phyloP scores from a whole-genome alignment of 2,888 invertebrate species.

The Synergus japonicus region DNA sequence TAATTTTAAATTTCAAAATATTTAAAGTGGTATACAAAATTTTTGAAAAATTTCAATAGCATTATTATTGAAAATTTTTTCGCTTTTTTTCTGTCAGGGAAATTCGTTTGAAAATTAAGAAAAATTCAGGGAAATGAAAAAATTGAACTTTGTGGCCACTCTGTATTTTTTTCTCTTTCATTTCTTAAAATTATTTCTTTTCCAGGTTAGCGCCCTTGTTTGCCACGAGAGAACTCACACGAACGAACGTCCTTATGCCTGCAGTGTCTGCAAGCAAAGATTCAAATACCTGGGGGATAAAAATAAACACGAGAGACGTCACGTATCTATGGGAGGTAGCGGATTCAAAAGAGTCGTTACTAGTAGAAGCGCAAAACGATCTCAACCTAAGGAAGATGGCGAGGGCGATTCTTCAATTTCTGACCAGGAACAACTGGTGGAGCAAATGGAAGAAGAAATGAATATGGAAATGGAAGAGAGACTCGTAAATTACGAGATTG shows the following conservation, averaged over 20 bases:
- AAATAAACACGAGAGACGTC: conserved; percentile 74
- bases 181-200: background rate
- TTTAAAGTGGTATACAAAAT: too few species aligned
- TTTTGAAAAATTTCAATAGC: too few species aligned
- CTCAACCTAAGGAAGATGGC: conserved; percentile 51
- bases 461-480: conserved; percentile 42
- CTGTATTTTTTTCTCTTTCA: too few species aligned
- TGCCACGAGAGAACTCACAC: conserved; percentile 76
- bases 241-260: conserved; percentile 74
- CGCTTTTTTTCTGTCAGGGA: too few species aligned
- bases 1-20: too few species aligned
- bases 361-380: conserved; percentile 67
- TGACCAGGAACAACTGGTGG: conserved; percentile 62
- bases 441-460: conserved; percentile 51
- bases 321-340: conserved; percentile 74
- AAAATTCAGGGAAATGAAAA: background rate
- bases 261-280: conserved; percentile 72
- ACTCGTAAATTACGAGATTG: conserved; percentile 52
- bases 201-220: conserved; percentile 72
- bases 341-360: conserved; percentile 74
- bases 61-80: too few species aligned
- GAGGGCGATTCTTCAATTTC: conserved; percentile 66
- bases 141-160: background rate
- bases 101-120: too few species aligned
- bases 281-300: conserved; percentile 76